Evolutionary conservation across 2,888 invertebrate species (phyloP).

Genomic region (Cheilosia grossa): DNA sequence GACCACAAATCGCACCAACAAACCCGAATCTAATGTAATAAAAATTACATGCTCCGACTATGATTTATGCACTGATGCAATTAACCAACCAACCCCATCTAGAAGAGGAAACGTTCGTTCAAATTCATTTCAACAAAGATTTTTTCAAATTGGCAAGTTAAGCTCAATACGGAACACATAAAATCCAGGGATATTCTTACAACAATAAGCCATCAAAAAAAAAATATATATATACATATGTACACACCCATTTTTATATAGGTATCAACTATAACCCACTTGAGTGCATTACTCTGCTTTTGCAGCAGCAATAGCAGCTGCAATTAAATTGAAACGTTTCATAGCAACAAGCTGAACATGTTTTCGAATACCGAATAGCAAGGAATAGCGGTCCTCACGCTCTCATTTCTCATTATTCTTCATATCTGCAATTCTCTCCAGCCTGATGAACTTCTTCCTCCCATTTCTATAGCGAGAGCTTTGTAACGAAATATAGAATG

Average conservation of each 20-base stretch:
- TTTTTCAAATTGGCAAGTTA: not conserved
- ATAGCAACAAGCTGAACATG: constrained; percentile 54
- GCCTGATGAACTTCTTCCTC: constrained; percentile 31
- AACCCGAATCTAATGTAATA: no score
- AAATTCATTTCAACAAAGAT: not conserved
- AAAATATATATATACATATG: not conserved
- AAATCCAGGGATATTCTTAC: constrained; percentile 24
- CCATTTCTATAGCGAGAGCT: not conserved
- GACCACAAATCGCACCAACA: no score
- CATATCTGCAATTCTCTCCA: constrained; percentile 16
- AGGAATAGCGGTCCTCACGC: constrained; percentile 14
- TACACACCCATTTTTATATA: constrained; percentile 23
- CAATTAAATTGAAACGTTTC: constrained; percentile 54
- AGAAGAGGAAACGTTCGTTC: not conserved
- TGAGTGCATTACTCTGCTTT: constrained; percentile 32
- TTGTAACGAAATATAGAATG: no score
- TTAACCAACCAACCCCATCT: no score
- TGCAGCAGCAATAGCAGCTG: constrained; percentile 18
- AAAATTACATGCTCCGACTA: no score
- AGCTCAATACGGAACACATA: constrained; percentile 20
- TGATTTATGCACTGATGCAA: no score
- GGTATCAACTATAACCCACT: constrained; percentile 23
- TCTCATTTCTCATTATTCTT: constrained; percentile 39
- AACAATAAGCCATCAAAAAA: constrained; percentile 15
- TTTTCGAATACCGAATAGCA: constrained; percentile 44